A percentile compares a stretch with the other conserved stretches of the same genome.
Conservation (phyloP, 1,140 invertebrate species). For the Daktulosphaira vitifoliae region DNA sequence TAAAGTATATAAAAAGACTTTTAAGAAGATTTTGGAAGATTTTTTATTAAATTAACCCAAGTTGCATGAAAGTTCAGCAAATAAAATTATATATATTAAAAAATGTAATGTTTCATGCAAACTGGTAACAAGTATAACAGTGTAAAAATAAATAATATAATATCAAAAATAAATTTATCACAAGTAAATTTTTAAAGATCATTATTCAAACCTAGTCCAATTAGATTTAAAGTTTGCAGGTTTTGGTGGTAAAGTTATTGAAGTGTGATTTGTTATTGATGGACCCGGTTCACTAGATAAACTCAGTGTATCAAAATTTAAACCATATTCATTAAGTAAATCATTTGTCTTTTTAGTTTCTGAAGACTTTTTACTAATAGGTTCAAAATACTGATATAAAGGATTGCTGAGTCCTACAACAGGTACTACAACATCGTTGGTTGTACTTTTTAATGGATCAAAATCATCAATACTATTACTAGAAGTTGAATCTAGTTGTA, state of each 20-base stretch:
- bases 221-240: slow-evolving; percentile 36
- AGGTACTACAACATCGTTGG: slow-evolving; percentile 36
- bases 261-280: background rate
- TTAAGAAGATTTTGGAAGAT: too few relatives aligned
- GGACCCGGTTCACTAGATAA: slow-evolving; percentile 17
- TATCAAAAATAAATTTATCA: too few relatives aligned
- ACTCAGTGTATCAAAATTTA: slow-evolving; percentile 39
- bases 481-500: slow-evolving; percentile 49
- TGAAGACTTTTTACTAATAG: slow-evolving; percentile 41
- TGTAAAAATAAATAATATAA: too few relatives aligned
- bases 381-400: slow-evolving; percentile 51
- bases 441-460: slow-evolving; percentile 47
- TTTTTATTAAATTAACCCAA: too few relatives aligned
- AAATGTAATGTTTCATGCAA: too few relatives aligned
- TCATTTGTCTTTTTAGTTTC: slow-evolving; percentile 37
- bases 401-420: slow-evolving; percentile 50
- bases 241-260: slow-evolving; percentile 14
- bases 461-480: slow-evolving; percentile 50
- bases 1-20: too few relatives aligned
- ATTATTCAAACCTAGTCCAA: slow-evolving; percentile 41
- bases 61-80: too few relatives aligned
- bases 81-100: too few relatives aligned
- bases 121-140: too few relatives aligned
- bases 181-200: background rate
- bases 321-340: slow-evolving; percentile 40